phyloP scores from a whole-genome alignment of 2,888 invertebrate genomes.

The Watsonalla cultraria region DNA sequence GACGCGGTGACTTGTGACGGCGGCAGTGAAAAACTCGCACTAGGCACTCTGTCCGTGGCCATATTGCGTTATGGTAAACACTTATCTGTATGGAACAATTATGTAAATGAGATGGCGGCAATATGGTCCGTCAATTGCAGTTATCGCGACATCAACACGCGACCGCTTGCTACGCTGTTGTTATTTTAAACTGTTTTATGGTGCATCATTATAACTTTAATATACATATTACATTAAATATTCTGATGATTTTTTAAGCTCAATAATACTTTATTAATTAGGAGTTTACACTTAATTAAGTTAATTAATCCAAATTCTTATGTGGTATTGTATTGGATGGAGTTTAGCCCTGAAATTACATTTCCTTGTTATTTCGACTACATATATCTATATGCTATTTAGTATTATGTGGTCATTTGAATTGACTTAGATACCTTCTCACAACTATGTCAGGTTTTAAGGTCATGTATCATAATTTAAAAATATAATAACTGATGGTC shows the following conservation, averaged over 20 bases:
- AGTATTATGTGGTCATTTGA: too few species aligned
- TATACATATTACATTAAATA: constrained; percentile 6
- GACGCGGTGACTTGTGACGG: too few species aligned
- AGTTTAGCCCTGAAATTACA: too few species aligned
- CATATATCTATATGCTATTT: too few species aligned
- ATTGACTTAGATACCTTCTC: too few species aligned
- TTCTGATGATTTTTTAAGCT: constrained; percentile 3
- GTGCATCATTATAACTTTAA: constrained; percentile 4
- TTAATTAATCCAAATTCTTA: too few species aligned
- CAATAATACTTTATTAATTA: not conserved
- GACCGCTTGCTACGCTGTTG: constrained; percentile 51
- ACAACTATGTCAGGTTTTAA: too few species aligned
- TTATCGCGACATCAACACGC: constrained; percentile 71
- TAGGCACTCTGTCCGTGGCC: too few species aligned
- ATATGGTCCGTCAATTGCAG: constrained; percentile 71
- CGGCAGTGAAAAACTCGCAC: too few species aligned
- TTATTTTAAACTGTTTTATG: constrained; percentile 47
- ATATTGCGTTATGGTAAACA: constrained; percentile 11
- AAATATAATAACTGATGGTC: not conserved
- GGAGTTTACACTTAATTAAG: not conserved
- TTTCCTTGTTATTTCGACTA: too few species aligned
- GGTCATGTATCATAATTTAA: not conserved
- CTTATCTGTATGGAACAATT: constrained; percentile 53
- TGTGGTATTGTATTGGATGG: too few species aligned
- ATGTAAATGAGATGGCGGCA: constrained; percentile 72